Evolutionary conservation across 2,113 vertebrate genomes (phyloP).

Genomic region (Spermophilus dauricus): DNA sequence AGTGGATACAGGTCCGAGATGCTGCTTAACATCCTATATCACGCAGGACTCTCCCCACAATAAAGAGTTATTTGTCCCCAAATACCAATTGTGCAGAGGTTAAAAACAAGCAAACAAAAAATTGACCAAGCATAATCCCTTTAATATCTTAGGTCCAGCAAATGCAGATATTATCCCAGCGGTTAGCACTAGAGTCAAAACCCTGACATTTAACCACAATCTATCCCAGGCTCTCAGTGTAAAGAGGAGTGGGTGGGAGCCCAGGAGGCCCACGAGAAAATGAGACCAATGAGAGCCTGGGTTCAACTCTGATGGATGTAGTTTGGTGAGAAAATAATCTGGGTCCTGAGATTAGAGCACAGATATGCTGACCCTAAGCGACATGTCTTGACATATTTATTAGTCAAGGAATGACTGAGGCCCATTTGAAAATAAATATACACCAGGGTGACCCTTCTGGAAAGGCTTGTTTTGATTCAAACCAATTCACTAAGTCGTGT

Average conservation of each 20-base stretch:
- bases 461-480: not conserved
- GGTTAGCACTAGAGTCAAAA: not conserved
- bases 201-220: not conserved
- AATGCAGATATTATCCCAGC: not conserved
- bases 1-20: not conserved
- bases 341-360: not conserved
- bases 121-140: not conserved
- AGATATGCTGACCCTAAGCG: not conserved
- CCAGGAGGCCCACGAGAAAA: not conserved
- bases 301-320: not conserved
- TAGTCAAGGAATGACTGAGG: no score
- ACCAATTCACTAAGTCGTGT: not conserved
- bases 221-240: not conserved
- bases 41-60: not conserved
- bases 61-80: not conserved
- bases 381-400: not conserved
- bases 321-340: not conserved
- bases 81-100: not conserved
- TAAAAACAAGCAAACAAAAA: not conserved
- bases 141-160: not conserved
- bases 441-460: not conserved
- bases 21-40: not conserved
- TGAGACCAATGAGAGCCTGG: not conserved
- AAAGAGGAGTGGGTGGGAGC: not conserved
- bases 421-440: conserved; percentile 6